phyloP scores from a whole-genome alignment of 2,797 vertebrate species.

The Rhyacichthys aspro region DNA sequence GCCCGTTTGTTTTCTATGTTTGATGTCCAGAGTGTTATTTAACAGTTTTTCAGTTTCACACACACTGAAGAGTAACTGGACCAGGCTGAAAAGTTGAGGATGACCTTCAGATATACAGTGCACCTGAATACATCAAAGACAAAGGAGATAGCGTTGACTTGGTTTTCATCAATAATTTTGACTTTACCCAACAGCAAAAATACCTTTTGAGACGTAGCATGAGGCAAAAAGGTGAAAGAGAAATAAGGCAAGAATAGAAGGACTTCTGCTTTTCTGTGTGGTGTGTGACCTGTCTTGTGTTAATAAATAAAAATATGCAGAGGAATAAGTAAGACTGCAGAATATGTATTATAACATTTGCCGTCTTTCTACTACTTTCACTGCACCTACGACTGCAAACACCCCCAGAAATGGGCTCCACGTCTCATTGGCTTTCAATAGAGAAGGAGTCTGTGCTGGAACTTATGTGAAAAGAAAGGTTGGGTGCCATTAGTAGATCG shows the following conservation, averaged over 20 bases:
- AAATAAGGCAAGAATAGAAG: slow-evolving; percentile 11
- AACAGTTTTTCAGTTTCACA: background rate
- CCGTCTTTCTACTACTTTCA: background rate
- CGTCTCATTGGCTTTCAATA: slow-evolving; percentile 25
- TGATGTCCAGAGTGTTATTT: too few species aligned
- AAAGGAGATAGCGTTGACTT: slow-evolving; percentile 21
- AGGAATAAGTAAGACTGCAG: too few species aligned
- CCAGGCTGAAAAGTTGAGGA: slow-evolving; percentile 14
- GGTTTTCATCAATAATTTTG: slow-evolving; percentile 38
- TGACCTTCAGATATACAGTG: slow-evolving; percentile 28
- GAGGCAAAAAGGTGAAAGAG: slow-evolving; percentile 12
- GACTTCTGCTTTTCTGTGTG: slow-evolving; percentile 9
- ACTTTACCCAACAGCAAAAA: slow-evolving; percentile 12
- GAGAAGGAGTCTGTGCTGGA: slow-evolving; percentile 14
- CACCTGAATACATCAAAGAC: slow-evolving; percentile 29
- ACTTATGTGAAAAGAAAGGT: slow-evolving; percentile 14
- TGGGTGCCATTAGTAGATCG: slow-evolving; percentile 4
- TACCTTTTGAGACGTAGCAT: slow-evolving; percentile 7
- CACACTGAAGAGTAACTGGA: background rate
- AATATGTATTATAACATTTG: background rate
- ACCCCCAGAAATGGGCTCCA: background rate
- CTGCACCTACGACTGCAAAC: background rate
- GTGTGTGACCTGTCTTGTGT: background rate
- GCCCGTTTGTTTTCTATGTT: too few species aligned
- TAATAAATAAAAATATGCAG: background rate